Evolutionary conservation across 1,140 invertebrate genomes (phyloP), one percentile per base, ranked within the genome.

Genomic region (Antheraea mylitta): DNA sequence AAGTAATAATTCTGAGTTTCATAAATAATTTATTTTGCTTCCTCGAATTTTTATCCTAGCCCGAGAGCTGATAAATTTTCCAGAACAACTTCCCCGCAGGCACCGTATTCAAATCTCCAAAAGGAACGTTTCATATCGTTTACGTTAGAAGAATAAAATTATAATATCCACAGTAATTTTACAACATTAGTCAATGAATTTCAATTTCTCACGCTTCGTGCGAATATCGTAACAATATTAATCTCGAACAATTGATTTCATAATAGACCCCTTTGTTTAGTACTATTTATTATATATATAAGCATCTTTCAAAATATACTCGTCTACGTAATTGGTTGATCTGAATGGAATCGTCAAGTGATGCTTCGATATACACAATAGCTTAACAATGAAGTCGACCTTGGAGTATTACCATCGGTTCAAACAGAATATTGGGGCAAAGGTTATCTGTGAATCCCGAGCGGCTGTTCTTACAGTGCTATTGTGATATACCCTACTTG

Each of bases 371-470:
- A 66, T 66, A 48, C 81, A 82, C 79, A 85, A 86, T 83, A 64
- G 72, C 42, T 42, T 64, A 67, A 83, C 82, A 85, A 87, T 85
- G 72, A 77, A 22, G 63, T 37, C 72, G 83, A 78, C 86, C 86
- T 87, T 86, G 82, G 74, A 74, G 71, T 82, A 82, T 82, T 78
- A 81, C 22, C 70, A 75, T 77, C 78, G 77, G 75, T 86, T 85
- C 82, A 85, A 85, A 86, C 79, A 84, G 81, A 87, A 85, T 87
- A 87, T 88, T 87, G 82, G 74, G 79, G 65, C 77, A 90, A 84
- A 90, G 89, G 85, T 91, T 88, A 88, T 81, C 68, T 79, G 65
- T 71, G 70, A 67, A 76, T 74, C 68, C 73, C 73, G 61, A 62
- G 18, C 37, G 58, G 58, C 59, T 65, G 69, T 60, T 70, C 67